Evolutionary conservation across 2,113 vertebrate species (phyloP), one percentile per base, ranked within the genome.

Genomic region (Burhinus oedicnemus): DNA sequence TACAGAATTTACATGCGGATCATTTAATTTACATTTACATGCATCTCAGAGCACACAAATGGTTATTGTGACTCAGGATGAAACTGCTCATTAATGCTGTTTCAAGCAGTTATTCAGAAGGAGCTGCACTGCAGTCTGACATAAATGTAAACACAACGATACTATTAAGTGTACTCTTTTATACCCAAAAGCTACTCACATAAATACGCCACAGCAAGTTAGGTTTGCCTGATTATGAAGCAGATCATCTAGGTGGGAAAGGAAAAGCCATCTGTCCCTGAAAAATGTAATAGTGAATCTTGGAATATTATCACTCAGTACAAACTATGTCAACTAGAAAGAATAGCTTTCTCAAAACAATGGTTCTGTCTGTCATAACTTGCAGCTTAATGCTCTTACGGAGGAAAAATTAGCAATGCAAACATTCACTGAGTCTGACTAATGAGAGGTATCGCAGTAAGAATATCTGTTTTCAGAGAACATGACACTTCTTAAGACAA

Each of bases 131-230:
- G 81, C 36, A 93, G 68, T n/a, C 86, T 81, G 32, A 94, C 90
- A 88, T 86, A 89, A 95, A 95, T 68, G 66, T 54, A 97, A 96
- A 93, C 52, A 92, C 44, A 93, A 68, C 45, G 23, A 83, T 72
- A 87, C 82, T 83, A 52, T 23, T 75, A 90, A 92, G 40, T 86
- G 55, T 70, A 58, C 15, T 84, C 23, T 89, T 94, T 34, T 51
- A n/a, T 80, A 76, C 19, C 89, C 32, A 68, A 42, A 94, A 90
- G 10, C 58, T 86, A 40, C 65, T 70, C 38, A 57, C 61, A 47
- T n/a, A 86, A 69, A 64, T 42, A 88, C 71, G 61, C 30, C 61
- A 82, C 38, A 86, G 71, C 27, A 93, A 68, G 87, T 80, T 68
- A 78, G 22, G 27, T 78, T 71, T 85, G 62, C 12, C 27, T 83